phyloP scores from a whole-genome alignment of 2,113 vertebrate species.

The Corythornis cristatus region DNA sequence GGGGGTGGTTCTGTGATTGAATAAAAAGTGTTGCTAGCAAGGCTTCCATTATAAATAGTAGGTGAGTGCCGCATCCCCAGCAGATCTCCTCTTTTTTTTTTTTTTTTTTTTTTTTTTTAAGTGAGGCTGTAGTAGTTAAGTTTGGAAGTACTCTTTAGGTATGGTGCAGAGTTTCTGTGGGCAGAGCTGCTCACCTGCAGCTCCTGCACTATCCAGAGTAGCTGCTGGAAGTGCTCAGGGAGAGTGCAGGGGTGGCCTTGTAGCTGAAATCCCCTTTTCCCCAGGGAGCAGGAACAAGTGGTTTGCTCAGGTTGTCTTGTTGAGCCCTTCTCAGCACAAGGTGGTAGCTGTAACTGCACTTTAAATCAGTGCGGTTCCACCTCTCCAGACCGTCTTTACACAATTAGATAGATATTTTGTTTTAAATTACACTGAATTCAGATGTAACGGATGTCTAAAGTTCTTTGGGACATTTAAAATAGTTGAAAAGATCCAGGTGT shows the following conservation, averaged over 20 bases:
- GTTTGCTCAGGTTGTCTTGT: not conserved
- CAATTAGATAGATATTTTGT: not conserved
- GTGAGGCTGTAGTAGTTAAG: not conserved
- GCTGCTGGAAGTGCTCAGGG: not conserved
- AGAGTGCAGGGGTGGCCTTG: not conserved
- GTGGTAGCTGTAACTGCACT: rapidly evolving
- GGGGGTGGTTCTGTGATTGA: not conserved
- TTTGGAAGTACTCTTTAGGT: not conserved
- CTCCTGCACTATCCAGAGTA: rapidly evolving
- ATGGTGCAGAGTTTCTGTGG: rapidly evolving
- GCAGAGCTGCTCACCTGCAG: not conserved
- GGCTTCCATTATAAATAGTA: not conserved
- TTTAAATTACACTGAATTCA: not conserved
- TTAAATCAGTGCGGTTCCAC: not conserved
- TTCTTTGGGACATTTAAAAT: not conserved
- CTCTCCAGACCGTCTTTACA: not conserved
- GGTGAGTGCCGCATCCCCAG: not conserved
- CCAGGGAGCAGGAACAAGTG: not conserved
- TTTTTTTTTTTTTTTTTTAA: not conserved
- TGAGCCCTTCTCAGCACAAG: not conserved
- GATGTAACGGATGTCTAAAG: not conserved
- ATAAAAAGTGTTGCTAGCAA: not conserved
- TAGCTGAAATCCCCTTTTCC: not conserved
- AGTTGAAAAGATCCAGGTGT: not conserved
- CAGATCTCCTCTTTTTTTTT: not conserved